Evolutionary conservation across 2,797 vertebrate genomes (phyloP).

Genomic region (Emys orbicularis): DNA sequence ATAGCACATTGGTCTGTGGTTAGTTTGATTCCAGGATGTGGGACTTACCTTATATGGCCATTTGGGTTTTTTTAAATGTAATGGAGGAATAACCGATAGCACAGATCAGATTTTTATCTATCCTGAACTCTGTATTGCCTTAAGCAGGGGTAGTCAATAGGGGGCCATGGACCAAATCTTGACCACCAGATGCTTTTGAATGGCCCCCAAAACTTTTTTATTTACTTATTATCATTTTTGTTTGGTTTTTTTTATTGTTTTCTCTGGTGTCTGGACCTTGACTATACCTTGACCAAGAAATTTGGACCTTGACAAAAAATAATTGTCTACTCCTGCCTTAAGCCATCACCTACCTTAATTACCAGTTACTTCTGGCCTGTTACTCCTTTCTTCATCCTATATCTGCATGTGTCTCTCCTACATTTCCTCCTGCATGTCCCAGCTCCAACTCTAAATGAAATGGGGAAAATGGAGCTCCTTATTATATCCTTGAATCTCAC

Average conservation of each 20-base stretch:
- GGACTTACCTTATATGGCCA: conserved; percentile 8
- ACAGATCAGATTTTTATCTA: background rate
- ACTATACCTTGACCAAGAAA: no score
- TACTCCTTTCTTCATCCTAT: background rate
- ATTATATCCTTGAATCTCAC: background rate
- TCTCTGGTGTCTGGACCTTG: no score
- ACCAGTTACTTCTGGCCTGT: background rate
- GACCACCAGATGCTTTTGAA: no score
- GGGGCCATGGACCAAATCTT: no score
- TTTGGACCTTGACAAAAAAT: no score
- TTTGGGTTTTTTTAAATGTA: background rate
- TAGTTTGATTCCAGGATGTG: conserved; percentile 51
- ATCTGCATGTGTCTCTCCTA: background rate
- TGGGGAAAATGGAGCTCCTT: background rate
- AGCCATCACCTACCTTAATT: background rate
- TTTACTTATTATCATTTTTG: no score
- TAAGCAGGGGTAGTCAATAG: background rate
- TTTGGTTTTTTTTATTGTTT: no score
- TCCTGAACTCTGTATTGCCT: background rate
- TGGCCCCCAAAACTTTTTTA: no score
- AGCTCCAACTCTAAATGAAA: background rate
- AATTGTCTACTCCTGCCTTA: background rate
- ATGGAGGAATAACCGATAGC: background rate
- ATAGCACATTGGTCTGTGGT: conserved; percentile 56
- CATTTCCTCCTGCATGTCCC: background rate